A percentile compares a stretch with the other conserved stretches of the same genome.
Conservation (phyloP, 2,888 invertebrate genomes). For the Sesia bembeciformis region DNA sequence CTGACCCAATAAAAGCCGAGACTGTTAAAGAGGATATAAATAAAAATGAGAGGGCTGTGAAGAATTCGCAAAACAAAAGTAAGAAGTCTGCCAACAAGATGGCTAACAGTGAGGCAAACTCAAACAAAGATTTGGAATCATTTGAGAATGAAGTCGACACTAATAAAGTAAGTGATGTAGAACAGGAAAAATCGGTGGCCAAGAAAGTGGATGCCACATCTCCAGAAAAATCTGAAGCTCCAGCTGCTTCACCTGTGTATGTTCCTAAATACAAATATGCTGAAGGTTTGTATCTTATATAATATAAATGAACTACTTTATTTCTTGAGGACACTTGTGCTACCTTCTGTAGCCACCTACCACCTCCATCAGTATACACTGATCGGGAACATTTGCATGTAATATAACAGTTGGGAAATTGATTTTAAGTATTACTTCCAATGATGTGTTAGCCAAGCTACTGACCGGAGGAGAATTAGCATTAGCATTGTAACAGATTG, state of each 20-base stretch:
- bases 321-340: too few relatives aligned
- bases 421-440: too few relatives aligned
- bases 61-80: slow-evolving; percentile 46
- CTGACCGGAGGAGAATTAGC: too few relatives aligned
- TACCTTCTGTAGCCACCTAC: too few relatives aligned
- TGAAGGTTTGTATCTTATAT: slow-evolving; percentile 33
- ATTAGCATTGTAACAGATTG: too few relatives aligned
- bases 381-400: too few relatives aligned
- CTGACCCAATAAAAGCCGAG: slow-evolving; percentile 41
- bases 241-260: slow-evolving; percentile 23
- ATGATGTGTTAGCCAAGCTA: too few relatives aligned
- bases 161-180: slow-evolving; percentile 58
- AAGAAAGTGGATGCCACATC: slow-evolving; percentile 3
- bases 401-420: too few relatives aligned
- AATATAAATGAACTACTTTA: background rate
- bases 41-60: slow-evolving; percentile 58
- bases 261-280: slow-evolving; percentile 61
- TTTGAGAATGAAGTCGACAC: slow-evolving; percentile 67
- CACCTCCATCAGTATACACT: too few relatives aligned
- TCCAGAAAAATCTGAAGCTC: slow-evolving; percentile 20
- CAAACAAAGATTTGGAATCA: slow-evolving; percentile 37
- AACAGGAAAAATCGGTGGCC: slow-evolving; percentile 21
- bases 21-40: slow-evolving; percentile 53
- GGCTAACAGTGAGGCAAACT: slow-evolving; percentile 34
- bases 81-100: slow-evolving; percentile 48